These are phyloP conservation scores for Cephus runcator DNA, from an alignment of 2,888 invertebrate genomes.

Conservation along the genomic window DNA sequence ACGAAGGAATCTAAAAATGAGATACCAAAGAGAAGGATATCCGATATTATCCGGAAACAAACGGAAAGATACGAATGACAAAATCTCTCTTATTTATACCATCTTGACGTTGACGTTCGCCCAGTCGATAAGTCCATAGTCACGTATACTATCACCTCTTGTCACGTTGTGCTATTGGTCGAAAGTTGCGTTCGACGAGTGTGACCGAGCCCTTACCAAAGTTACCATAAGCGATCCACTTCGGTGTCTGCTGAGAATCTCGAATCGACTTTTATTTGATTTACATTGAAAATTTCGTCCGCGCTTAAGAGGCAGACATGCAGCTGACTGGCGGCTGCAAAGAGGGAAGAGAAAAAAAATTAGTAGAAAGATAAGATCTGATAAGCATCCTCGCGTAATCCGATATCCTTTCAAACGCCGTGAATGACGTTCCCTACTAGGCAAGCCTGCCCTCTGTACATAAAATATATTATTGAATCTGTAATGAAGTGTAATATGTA, in stretches of 20 bases:
- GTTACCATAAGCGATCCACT: background rate
- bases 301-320: background rate
- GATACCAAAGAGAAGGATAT: background rate
- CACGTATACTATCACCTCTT: background rate
- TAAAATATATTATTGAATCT: conserved; percentile 58
- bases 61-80: background rate
- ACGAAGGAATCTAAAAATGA: background rate
- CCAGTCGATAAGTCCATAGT: too few species aligned
- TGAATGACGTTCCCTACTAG: conserved; percentile 39
- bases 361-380: background rate
- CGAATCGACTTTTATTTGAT: background rate
- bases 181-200: too few species aligned
- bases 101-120: background rate
- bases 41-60: background rate
- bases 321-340: background rate
- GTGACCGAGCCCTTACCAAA: background rate
- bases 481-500: conserved; percentile 58
- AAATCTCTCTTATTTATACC: background rate
- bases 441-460: conserved; percentile 61
- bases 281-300: background rate
- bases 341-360: background rate
- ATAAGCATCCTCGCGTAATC: background rate
- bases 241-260: background rate
- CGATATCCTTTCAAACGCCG: background rate
- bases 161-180: too few species aligned